These are phyloP conservation scores for Euwallacea similis DNA, from an alignment of 1,140 invertebrate species.

Conservation along the genomic window DNA sequence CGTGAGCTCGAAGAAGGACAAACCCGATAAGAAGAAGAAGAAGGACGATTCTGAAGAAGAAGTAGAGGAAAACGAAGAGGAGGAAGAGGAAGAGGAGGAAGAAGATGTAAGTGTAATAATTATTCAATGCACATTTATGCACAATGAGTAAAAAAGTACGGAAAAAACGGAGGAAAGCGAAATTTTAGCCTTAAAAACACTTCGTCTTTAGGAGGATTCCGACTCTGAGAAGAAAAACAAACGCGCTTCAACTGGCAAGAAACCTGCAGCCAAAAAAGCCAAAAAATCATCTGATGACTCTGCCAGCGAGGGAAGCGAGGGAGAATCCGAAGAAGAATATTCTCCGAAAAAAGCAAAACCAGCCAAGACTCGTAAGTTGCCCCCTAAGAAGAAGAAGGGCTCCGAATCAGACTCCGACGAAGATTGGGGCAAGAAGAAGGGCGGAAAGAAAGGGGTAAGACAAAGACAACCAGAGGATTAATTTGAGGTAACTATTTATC, in stretches of 20 bases:
- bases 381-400: slow-evolving; percentile 69
- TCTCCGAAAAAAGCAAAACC: slow-evolving; percentile 64
- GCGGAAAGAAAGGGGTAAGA: slow-evolving; percentile 54
- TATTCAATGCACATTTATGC: neutral
- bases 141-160: neutral
- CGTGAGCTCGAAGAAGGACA: slow-evolving; percentile 63
- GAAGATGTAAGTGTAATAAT: slow-evolving; percentile 18
- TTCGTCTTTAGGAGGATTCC: slow-evolving; percentile 55
- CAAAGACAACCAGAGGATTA: neutral
- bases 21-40: slow-evolving; percentile 58
- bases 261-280: slow-evolving; percentile 59
- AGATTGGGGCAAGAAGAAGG: slow-evolving; percentile 72
- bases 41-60: slow-evolving; percentile 62
- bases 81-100: slow-evolving; percentile 55
- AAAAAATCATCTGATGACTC: slow-evolving; percentile 65
- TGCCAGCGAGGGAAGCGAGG: slow-evolving; percentile 63
- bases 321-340: slow-evolving; percentile 70
- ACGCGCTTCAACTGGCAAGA: slow-evolving; percentile 59
- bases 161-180: neutral
- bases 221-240: slow-evolving; percentile 65
- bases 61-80: slow-evolving; percentile 64
- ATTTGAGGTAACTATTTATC: slow-evolving; percentile 3
- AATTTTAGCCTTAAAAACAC: neutral
- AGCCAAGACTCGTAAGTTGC: slow-evolving; percentile 53
- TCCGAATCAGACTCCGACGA: slow-evolving; percentile 76